These are phyloP conservation scores for Pseudopodoces humilis DNA, from an alignment of 2,113 vertebrate species.

Conservation along the genomic window DNA sequence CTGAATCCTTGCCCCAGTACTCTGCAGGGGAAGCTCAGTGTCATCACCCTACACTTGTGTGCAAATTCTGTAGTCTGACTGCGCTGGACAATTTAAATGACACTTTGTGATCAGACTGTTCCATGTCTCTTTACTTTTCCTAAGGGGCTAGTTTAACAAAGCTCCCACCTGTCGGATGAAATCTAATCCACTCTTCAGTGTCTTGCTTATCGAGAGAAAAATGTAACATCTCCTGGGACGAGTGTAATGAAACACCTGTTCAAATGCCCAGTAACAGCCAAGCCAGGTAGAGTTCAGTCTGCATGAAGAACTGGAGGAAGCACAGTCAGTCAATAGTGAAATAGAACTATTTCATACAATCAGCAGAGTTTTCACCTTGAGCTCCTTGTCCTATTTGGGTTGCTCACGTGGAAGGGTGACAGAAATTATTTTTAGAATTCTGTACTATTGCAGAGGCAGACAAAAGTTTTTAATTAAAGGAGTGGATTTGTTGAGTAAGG, in stretches of 20 bases:
- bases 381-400: background rate
- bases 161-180: background rate
- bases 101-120: background rate
- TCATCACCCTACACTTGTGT: background rate
- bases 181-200: background rate
- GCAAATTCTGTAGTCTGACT: background rate
- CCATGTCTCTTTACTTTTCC: background rate
- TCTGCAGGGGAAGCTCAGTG: background rate
- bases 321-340: background rate
- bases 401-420: background rate
- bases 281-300: background rate
- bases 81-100: background rate
- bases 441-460: background rate
- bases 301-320: background rate
- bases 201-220: background rate
- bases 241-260: slow-evolving; percentile 26
- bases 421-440: background rate
- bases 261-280: background rate
- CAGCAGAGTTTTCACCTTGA: background rate
- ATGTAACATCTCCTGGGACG: background rate
- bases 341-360: background rate
- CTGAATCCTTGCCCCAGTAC: background rate
- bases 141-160: background rate
- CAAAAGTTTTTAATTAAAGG: background rate
- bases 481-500: background rate